These are phyloP conservation scores for Hippocampus abdominalis DNA, from an alignment of 2,113 vertebrate genomes.

Conservation along the genomic window DNA sequence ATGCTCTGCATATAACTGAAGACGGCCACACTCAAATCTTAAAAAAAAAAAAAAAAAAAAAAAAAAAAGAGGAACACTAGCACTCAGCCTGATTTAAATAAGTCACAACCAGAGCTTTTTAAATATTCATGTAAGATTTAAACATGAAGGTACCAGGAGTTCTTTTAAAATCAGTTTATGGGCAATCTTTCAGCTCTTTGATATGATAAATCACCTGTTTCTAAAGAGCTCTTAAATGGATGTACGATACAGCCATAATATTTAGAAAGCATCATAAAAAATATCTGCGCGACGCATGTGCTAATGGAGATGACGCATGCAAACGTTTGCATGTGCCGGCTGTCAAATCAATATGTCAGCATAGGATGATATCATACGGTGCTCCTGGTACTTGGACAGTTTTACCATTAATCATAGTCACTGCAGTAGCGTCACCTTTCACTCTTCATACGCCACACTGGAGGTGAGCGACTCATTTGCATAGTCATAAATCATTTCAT, in stretches of 20 bases:
- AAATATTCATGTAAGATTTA: not conserved
- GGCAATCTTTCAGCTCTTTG: slow-evolving; percentile 3
- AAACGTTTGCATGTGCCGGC: slow-evolving; percentile 9
- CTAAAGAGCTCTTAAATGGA: not conserved
- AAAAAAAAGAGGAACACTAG: not conserved
- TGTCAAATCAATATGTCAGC: slow-evolving; percentile 18
- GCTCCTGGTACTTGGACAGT: slow-evolving; percentile 34
- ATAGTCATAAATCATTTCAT: slow-evolving; percentile 9
- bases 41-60: not conserved
- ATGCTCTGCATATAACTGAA: not conserved
- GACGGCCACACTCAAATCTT: not conserved
- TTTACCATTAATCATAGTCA: slow-evolving; percentile 58
- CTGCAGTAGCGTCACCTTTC: slow-evolving; percentile 34
- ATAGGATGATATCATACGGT: slow-evolving; percentile 37
- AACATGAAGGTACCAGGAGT: not conserved
- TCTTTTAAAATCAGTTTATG: slow-evolving; percentile 12
- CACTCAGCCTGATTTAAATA: not conserved
- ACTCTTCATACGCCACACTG: slow-evolving; percentile 11
- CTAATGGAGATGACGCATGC: slow-evolving; percentile 22
- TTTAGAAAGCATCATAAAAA: slow-evolving; percentile 3
- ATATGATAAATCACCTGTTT: not conserved
- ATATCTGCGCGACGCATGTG: slow-evolving; percentile 8
- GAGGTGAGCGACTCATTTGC: not conserved
- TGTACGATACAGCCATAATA: not conserved
- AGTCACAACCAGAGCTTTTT: not conserved